phyloP scores from a whole-genome alignment of 2,888 invertebrate genomes.

The Ochlodes sylvanus region DNA sequence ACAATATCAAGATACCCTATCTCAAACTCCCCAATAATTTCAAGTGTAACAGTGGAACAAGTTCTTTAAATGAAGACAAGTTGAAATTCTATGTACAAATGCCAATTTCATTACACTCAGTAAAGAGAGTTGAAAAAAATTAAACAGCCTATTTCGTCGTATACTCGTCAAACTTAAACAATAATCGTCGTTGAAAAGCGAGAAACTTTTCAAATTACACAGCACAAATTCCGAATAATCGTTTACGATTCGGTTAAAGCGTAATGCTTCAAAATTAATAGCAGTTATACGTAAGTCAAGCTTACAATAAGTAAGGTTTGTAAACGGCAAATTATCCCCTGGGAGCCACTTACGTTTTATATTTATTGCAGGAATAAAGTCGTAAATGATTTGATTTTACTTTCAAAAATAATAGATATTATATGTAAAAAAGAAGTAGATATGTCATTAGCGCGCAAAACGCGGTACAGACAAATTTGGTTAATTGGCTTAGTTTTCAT shows the following conservation, averaged over 20 bases:
- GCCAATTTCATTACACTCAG: not conserved
- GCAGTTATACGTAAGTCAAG: constrained; percentile 21
- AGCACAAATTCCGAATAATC: constrained; percentile 46
- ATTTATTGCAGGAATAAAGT: not conserved
- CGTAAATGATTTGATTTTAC: not conserved
- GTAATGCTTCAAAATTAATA: constrained; percentile 48
- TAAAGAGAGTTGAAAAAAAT: not conserved
- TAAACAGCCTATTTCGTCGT: constrained; percentile 5
- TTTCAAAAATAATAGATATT: too few relatives aligned
- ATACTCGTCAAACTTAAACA: constrained; percentile 9
- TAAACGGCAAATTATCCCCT: constrained; percentile 11
- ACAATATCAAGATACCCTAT: too few relatives aligned
- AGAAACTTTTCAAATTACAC: constrained; percentile 45
- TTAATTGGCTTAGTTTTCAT: too few relatives aligned
- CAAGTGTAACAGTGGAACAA: too few relatives aligned
- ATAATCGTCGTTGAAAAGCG: constrained; percentile 17
- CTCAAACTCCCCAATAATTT: too few relatives aligned
- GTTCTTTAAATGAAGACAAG: too few relatives aligned
- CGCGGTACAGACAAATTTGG: too few relatives aligned
- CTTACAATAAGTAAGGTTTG: constrained; percentile 14
- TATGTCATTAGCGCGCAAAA: too few relatives aligned
- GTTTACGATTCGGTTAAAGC: constrained; percentile 43
- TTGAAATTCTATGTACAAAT: too few relatives aligned
- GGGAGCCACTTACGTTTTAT: constrained; percentile 6
- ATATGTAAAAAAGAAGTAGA: too few relatives aligned